Base-by-base conservation (phyloP, 2,113 vertebrate genomes). In the Myotis yumanensis region DNA sequence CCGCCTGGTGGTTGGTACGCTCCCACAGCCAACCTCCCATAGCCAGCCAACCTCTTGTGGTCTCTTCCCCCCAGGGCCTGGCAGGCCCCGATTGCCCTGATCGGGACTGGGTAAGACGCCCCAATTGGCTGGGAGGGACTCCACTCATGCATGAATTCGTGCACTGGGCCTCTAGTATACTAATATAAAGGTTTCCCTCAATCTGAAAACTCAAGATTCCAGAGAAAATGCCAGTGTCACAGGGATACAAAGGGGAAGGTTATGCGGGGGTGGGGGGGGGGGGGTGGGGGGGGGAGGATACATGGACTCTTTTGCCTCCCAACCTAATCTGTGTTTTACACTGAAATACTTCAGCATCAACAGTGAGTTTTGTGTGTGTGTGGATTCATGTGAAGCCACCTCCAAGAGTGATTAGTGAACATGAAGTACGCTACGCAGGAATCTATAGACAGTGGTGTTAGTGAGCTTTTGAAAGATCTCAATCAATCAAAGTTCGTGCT, bases 401-500 rank as follows among this genome's bases (percentile, higher is more conserved):
- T 30, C 28, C 1, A 10, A 46, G 3, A 54, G 35, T 68, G 15
- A 23, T 37, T 64, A 17, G n/a, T 40, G 51, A 83, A 23, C 3
- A 11, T n/a, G 18, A 84, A 84, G 12, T 46, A 43, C 11, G 11
- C 7, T 43, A 37, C 68, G 17, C 2, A 64, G 71, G 43, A 71
- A 57, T 66, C 81, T 25, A 22, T 4, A 54, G 85, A n/a, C 16
- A 54, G 5, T 5, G 71, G 23, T 51, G 4, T 46, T 18, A 22
- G 22, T 1, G 17, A 79, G 66, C 25, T 12, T 54, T 57, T 14
- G 32, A 40, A 87, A 77, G 68, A 54, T 22, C 37, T 35, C 9
- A 4, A 0, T 35, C 9, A 4, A 0, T 28, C 1, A 9, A 76
- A 72, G 46, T 72, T 86, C 35, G 43, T 3, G 10, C 5, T 57